phyloP scores from a whole-genome alignment of 2,797 vertebrate species.

The Sternotherus odoratus region DNA sequence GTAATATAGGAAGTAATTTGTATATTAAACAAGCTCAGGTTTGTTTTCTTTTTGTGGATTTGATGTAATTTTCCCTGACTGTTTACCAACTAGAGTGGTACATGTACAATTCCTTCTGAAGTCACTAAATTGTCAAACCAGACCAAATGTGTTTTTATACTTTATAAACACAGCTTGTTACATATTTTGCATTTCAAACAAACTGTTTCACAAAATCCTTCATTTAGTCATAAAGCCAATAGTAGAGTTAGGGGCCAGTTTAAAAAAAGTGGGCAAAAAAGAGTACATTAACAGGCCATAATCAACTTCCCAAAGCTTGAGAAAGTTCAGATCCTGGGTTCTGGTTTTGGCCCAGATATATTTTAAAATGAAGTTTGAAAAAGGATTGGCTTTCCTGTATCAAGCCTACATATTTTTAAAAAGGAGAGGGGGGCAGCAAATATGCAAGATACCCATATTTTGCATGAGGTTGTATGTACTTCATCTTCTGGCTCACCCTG shows the following conservation, averaged over 20 bases:
- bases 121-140: not conserved
- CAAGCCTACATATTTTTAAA: not conserved
- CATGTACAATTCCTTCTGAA: not conserved
- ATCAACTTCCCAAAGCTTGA: not conserved
- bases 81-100: not conserved
- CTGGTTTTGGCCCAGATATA: not conserved
- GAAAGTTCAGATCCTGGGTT: not conserved
- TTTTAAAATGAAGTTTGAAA: not conserved
- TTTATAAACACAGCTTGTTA: not conserved
- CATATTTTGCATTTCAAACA: not conserved
- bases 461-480: not conserved
- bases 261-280: not conserved
- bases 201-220: not conserved
- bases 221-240: not conserved
- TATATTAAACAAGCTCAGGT: not conserved
- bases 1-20: not conserved
- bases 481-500: not conserved
- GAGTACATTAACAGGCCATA: not conserved
- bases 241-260: not conserved
- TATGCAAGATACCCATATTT: not conserved
- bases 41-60: not conserved
- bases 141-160: not conserved
- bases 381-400: not conserved
- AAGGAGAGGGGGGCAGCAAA: not conserved
- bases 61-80: not conserved